Evolutionary conservation across 2,797 vertebrate genomes (phyloP), one percentile per base, ranked within the genome.

Genomic region (Trichosurus vulpecula): DNA sequence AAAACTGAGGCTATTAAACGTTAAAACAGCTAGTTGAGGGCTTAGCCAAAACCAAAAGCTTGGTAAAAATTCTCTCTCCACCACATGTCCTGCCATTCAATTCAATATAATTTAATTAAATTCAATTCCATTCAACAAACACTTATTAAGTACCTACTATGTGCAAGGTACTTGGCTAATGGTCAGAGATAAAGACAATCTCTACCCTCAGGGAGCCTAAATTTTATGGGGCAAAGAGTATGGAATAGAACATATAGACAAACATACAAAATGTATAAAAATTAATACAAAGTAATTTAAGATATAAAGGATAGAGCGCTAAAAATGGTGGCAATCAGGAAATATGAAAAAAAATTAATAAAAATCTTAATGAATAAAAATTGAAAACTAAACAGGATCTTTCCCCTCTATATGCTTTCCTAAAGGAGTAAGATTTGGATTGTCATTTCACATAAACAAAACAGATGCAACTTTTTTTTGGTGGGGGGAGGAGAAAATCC

Each of bases 381-480:
- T 52, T 27, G 92, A 96, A 74, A 95, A 61, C 30, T 54, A 93
- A 91, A 90, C 54, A 93, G 51, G 41, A 66, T 95, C 96, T 91
- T 55, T 94, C 90, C 87, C 87, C 93, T 54, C 30, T 92, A 96
- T 94, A 52, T 12, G 6, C 52, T 96, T 94, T 57, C 74, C 52
- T 58, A 93, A 97, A 95, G 92, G 11, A 95, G 51, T 58, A 94
- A 95, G 87, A 54, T 55, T 52, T 52, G 11, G 27, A 96, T 93
- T 91, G 94, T 95, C 87, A 91, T 92, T 96, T 96, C 58, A 41
- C 96, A 92, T 94, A 96, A 92, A 95, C 54, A 95, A 97, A 97
- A 95, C 74, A 81, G 41, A 27, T 47, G 92, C 55, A 97, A 97
- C 19, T 97, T 94, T 93, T 58, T 74, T 90, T 57, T 92, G 12